A percentile compares a stretch with the other conserved stretches of the same genome.
Evolutionary conservation across 2,113 vertebrate genomes (phyloP).

Genomic region (Notothenia rossii): DNA sequence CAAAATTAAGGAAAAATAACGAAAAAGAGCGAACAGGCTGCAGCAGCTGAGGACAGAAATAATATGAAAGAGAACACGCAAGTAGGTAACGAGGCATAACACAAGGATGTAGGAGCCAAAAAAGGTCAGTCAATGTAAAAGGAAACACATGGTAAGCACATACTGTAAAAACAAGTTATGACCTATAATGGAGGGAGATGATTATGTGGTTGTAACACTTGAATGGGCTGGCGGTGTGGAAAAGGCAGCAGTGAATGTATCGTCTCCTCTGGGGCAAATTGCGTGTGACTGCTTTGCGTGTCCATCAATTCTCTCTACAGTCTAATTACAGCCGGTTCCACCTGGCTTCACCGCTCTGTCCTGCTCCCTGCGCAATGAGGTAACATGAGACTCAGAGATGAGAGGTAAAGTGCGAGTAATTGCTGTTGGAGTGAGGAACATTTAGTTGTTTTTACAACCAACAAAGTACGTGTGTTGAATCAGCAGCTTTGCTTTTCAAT

Average conservation of each 20-base stretch:
- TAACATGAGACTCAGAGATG: constrained; percentile 25
- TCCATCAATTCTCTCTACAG: constrained; percentile 73
- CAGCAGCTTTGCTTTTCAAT: constrained; percentile 10
- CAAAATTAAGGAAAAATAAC: constrained; percentile 4
- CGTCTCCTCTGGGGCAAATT: constrained; percentile 65
- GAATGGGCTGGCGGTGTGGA: constrained; percentile 25
- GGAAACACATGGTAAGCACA: constrained; percentile 40
- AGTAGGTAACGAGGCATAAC: constrained; percentile 29
- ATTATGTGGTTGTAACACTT: constrained; percentile 48
- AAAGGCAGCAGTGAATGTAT: constrained; percentile 43
- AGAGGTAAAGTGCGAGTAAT: constrained; percentile 27
- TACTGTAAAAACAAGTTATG: constrained; percentile 37
- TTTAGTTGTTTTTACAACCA: background rate
- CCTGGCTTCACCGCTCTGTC: constrained; percentile 56
- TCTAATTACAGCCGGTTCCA: constrained; percentile 78
- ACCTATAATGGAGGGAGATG: constrained; percentile 44
- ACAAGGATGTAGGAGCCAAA: constrained; percentile 19
- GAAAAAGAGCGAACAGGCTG: constrained; percentile 23
- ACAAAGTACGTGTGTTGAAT: background rate
- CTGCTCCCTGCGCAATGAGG: constrained; percentile 34
- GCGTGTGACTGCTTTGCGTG: constrained; percentile 71
- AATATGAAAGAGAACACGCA: constrained; percentile 30
- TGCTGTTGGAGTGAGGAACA: background rate
- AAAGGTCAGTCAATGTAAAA: constrained; percentile 40
- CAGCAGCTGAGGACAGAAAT: constrained; percentile 19